A percentile compares a stretch with the other conserved stretches of the same genome.
phyloP scores from a whole-genome alignment of 2,113 vertebrate species.

The Urocolius indicus region DNA sequence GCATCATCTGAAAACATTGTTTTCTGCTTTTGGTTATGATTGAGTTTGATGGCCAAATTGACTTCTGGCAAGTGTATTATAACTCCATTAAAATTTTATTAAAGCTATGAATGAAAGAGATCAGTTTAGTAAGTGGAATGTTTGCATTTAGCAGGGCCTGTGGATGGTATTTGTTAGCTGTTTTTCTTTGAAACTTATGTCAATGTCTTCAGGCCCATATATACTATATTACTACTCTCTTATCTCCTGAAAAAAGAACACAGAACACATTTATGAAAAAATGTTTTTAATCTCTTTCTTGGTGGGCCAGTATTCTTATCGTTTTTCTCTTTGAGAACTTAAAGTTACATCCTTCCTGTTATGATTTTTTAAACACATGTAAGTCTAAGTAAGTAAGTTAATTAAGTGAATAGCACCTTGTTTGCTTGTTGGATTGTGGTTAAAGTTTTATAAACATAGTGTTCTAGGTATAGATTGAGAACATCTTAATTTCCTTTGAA shows the following conservation, averaged over 20 bases:
- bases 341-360: neutral
- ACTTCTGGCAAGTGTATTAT: neutral
- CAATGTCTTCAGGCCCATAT: neutral
- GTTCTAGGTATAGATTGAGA: neutral
- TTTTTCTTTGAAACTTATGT: neutral
- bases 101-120: neutral
- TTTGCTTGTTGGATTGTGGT: neutral
- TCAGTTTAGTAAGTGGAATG: neutral
- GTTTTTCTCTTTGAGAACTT: neutral
- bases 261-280: neutral
- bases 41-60: neutral
- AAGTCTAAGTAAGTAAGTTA: neutral
- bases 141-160: neutral
- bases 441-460: neutral
- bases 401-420: neutral
- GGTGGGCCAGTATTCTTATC: neutral
- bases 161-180: neutral
- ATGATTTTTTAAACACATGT: neutral
- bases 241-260: neutral
- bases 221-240: neutral
- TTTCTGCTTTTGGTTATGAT: neutral
- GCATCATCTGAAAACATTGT: neutral
- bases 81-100: neutral
- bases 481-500: neutral
- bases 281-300: neutral